Evolutionary conservation across 2,113 vertebrate species (phyloP), one percentile per base, ranked within the genome.

Genomic region (Oryzias javanicus): DNA sequence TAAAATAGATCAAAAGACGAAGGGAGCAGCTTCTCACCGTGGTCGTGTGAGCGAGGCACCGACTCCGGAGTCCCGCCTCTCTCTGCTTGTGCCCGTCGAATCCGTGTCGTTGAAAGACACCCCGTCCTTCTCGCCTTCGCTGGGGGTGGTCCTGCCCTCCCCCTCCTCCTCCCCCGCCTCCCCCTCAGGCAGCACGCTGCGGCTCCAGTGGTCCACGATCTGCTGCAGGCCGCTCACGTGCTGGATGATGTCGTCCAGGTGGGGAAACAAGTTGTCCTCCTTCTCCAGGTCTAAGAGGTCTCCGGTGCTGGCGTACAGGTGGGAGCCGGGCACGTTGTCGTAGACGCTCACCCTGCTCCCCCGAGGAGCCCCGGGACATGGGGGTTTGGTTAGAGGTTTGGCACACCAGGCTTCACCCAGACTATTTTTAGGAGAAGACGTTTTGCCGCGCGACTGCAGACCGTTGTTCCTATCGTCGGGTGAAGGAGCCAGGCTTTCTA

Each of bases 21-120:
- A 3, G 27, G 5, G 0, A 22, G 42, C 45, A 42, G 42, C 44
- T 35, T 76, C 92, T 85, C 77, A 98, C 97, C 89, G 83, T 49
- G 97, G 96, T 70, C 97, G 92, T 10, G 97, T 98, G 49, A 99
- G 92, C 0, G 96, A 98, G 12, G 96, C 96, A 51, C 96, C 97
- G 0, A 98, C 96, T 5, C 97, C 97, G 2, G 97, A 99, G 76
- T 99, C 97, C 62, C 97, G 92, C 81, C 97, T 94, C 65, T 99
- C 97, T 69, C 94, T 90, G 60, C 93, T 89, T 57, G 91, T 92
- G 66, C 91, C 94, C 1, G 92, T 84, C 4, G 92, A 89, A 72
- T 99, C 95, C 0, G 93, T 94, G 56, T 97, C 97, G 52, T 93
- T 96, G 19, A 98, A 84, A 19, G 95, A 98, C 5, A 92, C 74